phyloP scores from a whole-genome alignment of 2,113 vertebrate species.

The Artemisiospiza belli region DNA sequence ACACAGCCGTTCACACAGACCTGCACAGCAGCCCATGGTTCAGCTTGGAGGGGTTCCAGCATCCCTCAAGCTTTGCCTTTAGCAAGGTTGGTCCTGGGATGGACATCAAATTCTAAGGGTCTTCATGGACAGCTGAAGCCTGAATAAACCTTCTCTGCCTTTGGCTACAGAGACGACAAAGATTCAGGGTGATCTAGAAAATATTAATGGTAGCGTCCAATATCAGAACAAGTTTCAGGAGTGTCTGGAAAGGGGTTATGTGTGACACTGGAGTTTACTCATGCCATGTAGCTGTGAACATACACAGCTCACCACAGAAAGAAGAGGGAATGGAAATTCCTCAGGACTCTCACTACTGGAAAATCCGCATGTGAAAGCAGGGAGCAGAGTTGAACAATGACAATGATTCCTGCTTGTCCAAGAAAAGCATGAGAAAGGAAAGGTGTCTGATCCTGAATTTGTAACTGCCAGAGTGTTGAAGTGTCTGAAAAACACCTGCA shows the following conservation, averaged over 20 bases:
- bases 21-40: not conserved
- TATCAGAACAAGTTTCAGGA: not conserved
- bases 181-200: not conserved
- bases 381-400: not conserved
- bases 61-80: not conserved
- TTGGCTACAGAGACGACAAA: not conserved
- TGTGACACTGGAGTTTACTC: not conserved
- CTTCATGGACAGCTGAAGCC: not conserved
- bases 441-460: not conserved
- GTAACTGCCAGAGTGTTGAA: not conserved
- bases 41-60: not conserved
- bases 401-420: not conserved
- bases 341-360: not conserved
- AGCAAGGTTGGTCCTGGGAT: not conserved
- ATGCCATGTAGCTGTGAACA: not conserved
- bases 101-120: not conserved
- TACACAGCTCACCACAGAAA: fast-evolving
- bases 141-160: not conserved
- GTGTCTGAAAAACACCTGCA: not conserved
- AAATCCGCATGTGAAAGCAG: not conserved
- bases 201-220: not conserved
- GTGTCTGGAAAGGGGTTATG: not conserved
- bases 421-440: not conserved
- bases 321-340: not conserved
- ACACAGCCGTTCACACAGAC: not conserved